Conservation (phyloP, 64 coral and sea anemone genomes). For the Acropora yongei region DNA sequence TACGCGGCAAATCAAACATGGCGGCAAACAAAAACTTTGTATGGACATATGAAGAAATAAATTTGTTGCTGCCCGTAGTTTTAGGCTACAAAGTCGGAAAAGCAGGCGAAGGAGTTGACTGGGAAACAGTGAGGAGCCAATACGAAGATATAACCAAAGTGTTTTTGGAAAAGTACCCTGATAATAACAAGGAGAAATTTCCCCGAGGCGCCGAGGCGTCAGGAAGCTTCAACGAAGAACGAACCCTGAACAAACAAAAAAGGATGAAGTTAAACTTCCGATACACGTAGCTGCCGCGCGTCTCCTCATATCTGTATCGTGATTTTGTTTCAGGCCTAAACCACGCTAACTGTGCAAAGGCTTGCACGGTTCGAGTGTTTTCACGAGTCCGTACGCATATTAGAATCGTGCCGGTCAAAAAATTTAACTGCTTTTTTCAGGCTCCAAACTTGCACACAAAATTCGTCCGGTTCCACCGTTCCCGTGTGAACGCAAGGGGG, state of each 20-base stretch:
- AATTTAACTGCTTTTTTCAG: constrained; percentile 24
- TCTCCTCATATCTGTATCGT: no score
- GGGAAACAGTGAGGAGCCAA: neutral
- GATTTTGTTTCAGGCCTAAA: neutral
- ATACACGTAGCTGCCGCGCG: no score
- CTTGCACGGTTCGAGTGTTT: constrained; percentile 6
- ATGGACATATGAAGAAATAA: neutral
- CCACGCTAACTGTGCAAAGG: neutral
- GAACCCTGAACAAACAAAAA: no score
- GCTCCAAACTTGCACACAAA: constrained; percentile 45
- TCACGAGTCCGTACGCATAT: neutral
- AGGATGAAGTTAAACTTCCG: no score
- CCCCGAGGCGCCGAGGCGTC: neutral
- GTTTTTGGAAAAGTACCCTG: neutral
- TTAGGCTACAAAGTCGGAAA: constrained; percentile 7
- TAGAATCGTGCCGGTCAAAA: neutral
- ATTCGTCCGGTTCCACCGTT: neutral
- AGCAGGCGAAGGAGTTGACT: neutral
- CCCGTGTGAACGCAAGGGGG: constrained; percentile 33
- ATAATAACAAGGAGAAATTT: neutral
- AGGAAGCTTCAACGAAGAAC: no score
- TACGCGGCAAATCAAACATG: neutral
- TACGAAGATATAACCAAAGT: neutral
- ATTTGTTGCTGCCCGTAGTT: neutral
- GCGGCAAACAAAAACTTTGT: neutral